Conservation (phyloP, 2,888 invertebrate genomes). For the Cephus nigrinus region DNA sequence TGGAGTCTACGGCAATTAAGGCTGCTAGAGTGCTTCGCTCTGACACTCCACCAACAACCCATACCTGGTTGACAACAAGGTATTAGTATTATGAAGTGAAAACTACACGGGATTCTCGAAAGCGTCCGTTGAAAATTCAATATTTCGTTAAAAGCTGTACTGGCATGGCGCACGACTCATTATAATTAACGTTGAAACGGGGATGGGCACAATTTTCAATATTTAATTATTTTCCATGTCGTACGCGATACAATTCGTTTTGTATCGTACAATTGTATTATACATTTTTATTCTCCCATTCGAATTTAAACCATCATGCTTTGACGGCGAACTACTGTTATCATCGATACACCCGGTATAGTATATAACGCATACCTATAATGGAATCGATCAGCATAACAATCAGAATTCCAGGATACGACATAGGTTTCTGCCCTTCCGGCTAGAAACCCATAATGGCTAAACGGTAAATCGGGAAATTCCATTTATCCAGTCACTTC, state of each 20-base stretch:
- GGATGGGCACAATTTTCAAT: background rate
- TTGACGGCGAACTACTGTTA: background rate
- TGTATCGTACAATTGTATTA: background rate
- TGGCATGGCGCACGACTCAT: background rate
- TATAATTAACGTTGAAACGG: background rate
- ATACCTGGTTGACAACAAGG: slow-evolving; percentile 4
- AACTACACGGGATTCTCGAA: background rate
- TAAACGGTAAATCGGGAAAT: slow-evolving; percentile 46
- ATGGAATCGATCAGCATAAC: slow-evolving; percentile 23
- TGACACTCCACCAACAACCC: slow-evolving; percentile 50
- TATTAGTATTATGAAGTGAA: background rate
- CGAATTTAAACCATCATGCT: background rate
- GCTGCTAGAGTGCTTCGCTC: slow-evolving; percentile 57
- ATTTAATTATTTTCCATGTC: background rate
- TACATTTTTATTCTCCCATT: background rate
- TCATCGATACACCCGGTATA: background rate
- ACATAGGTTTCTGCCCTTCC: slow-evolving; percentile 13
- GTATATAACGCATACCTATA: slow-evolving; percentile 6
- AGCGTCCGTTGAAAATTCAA: background rate
- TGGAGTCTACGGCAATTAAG: slow-evolving; percentile 63
- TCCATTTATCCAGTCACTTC: slow-evolving; percentile 31
- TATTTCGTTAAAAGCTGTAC: background rate
- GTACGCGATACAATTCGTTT: background rate
- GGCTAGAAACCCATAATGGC: slow-evolving; percentile 33
- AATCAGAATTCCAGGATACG: slow-evolving; percentile 25